Evolutionary conservation across 2,888 invertebrate genomes (phyloP).

Genomic region (Hydraecia micacea): DNA sequence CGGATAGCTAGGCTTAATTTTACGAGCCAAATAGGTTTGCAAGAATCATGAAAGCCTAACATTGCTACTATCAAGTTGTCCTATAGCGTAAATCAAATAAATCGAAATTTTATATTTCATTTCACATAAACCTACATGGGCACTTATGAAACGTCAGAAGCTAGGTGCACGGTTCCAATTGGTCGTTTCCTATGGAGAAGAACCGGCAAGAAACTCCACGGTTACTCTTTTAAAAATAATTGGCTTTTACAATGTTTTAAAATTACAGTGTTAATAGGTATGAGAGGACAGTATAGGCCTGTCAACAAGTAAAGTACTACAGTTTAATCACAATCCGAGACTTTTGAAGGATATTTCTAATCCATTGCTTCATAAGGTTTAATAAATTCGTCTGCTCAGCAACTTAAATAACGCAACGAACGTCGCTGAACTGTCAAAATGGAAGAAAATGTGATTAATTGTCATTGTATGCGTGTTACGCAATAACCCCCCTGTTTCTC

Average conservation of each 20-base stretch:
- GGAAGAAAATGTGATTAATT: background rate
- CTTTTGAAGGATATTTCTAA: background rate
- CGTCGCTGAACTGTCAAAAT: background rate
- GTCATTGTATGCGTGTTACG: background rate
- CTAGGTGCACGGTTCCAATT: no score
- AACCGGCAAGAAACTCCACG: no score
- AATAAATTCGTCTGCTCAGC: background rate
- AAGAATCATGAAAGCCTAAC: background rate
- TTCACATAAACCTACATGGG: no score
- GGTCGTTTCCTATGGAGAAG: no score
- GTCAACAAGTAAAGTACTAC: no score
- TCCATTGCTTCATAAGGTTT: background rate
- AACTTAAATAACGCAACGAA: background rate
- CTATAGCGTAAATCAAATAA: background rate
- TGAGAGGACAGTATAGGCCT: no score
- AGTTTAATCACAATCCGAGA: background rate
- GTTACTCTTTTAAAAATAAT: no score
- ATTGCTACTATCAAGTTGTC: background rate
- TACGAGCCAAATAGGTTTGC: background rate
- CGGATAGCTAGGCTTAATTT: background rate
- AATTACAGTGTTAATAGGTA: no score
- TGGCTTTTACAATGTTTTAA: no score
- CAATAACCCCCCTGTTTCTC: background rate
- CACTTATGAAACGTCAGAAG: no score
- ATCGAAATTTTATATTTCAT: no score